Evolutionary conservation across 2,113 vertebrate genomes (phyloP), one percentile per base, ranked within the genome.

Genomic region (Elephas maximus): DNA sequence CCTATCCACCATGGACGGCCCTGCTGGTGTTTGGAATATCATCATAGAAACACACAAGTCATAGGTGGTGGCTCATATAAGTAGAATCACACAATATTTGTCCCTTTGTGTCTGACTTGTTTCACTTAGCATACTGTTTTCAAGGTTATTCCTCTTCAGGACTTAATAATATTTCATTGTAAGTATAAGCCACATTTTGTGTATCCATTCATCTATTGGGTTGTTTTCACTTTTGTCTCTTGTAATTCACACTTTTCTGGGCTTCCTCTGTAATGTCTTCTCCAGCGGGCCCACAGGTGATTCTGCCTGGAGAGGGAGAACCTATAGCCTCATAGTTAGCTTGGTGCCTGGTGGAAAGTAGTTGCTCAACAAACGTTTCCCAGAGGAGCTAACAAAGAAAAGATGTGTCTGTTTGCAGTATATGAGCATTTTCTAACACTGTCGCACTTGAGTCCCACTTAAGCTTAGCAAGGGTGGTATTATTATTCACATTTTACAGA

Each of bases 311-410:
- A 74, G 62, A 87, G 17, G 2, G 51, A 41, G 37, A 44, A 28
- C 7, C 76, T 1, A 0, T 23, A 76, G 67, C 51, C 60, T 77
- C 62, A 41, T 6, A 7, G 28, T 44, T 79, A 77, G 8, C 15
- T 15, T 0, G 0, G 2, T 41, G 82, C 41, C 87, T 33, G 2
- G 26, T 45, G 10, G 0, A 4, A n/a, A 4, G 26, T 9, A 1
- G 11, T 8, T 2, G 17, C 45, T 76, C 85, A 8, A 18, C 88
- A 26, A 30, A 8, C 5, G 28, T 90, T 71, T 41, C 44, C n/a
- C 24, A 6, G 4, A 44, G 33, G n/a, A 41, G 33, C 7, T 9
- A 33, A 10, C 41, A 74, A 60, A 33, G 3, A 62, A 44, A 26
- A 30, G 51, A 2, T 17, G 57, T 6, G 7, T 26, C 78, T 78